phyloP scores from a whole-genome alignment of 2,113 vertebrate species.

The Amphiprion ocellaris region DNA sequence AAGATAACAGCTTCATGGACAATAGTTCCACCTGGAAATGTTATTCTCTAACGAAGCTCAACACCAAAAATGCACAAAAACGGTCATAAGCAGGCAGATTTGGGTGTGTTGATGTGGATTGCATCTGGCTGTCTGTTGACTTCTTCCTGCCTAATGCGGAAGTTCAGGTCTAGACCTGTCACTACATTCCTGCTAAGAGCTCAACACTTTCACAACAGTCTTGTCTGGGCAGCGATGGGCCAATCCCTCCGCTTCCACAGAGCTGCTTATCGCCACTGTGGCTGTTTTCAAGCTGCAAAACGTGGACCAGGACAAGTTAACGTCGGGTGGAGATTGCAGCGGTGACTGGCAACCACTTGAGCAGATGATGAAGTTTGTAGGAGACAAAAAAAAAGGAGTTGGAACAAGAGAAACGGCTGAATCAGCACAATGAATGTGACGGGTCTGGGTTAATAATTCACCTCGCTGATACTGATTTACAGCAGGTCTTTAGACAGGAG shows the following conservation, averaged over 20 bases:
- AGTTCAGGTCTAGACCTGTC: slow-evolving; percentile 85
- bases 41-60: slow-evolving; percentile 13
- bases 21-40: slow-evolving; percentile 15
- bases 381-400: neutral
- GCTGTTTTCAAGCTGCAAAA: neutral
- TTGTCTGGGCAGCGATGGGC: slow-evolving; percentile 43
- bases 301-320: neutral
- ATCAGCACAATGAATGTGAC: slow-evolving; percentile 44
- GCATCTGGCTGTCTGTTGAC: slow-evolving; percentile 58
- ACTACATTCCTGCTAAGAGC: slow-evolving; percentile 72
- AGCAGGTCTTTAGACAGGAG: slow-evolving; percentile 39
- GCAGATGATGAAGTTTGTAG: slow-evolving; percentile 1
- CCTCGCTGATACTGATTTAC: slow-evolving; percentile 61
- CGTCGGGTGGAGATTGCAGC: neutral
- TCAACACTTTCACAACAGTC: slow-evolving; percentile 70
- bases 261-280: slow-evolving; percentile 41
- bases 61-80: slow-evolving; percentile 12
- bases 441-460: slow-evolving; percentile 66
- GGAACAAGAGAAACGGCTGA: slow-evolving; percentile 40
- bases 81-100: slow-evolving; percentile 26
- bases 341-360: slow-evolving; percentile 35
- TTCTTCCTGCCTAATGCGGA: slow-evolving; percentile 84
- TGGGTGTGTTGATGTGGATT: slow-evolving; percentile 54
- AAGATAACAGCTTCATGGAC: slow-evolving; percentile 37
- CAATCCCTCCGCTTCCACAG: neutral